A percentile compares a stretch with the other conserved stretches of the same genome.
These are phyloP conservation scores for Lucilia sericata DNA, from an alignment of 1,140 invertebrate genomes.

Conservation along the genomic window DNA sequence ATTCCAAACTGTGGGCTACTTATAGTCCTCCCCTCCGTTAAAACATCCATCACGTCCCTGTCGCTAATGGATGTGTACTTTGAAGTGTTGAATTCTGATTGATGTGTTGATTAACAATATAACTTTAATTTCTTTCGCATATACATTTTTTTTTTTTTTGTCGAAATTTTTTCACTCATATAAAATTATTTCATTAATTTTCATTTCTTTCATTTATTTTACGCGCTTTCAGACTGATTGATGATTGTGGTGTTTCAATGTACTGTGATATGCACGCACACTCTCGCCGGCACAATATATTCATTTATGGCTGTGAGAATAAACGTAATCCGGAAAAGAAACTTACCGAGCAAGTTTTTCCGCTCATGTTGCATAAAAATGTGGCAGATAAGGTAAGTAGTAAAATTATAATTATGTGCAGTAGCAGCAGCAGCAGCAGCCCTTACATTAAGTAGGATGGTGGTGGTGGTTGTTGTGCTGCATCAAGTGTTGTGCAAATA, in stretches of 20 bases:
- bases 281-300: slow-evolving; percentile 93
- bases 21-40: too few species aligned
- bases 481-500: slow-evolving; percentile 8
- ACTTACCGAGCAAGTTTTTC: slow-evolving; percentile 90
- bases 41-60: too few species aligned
- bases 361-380: slow-evolving; percentile 92
- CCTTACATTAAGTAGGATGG: neutral
- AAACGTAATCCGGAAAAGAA: slow-evolving; percentile 80
- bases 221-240: slow-evolving; percentile 75
- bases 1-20: too few species aligned
- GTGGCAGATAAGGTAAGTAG: slow-evolving; percentile 85
- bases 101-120: neutral
- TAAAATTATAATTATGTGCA: neutral
- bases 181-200: neutral
- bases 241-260: slow-evolving; percentile 92
- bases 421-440: too few species aligned
- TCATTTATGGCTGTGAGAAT: slow-evolving; percentile 96
- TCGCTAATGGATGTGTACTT: neutral
- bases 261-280: slow-evolving; percentile 97
- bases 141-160: neutral
- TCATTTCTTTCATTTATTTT: neutral
- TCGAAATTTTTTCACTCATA: neutral
- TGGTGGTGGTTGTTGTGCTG: neutral
- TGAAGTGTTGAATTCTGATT: neutral
- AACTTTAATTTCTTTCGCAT: neutral